Percentiles rank a stretch among this genome's conserved stretches.
These are phyloP conservation scores for Strigamia maritima DNA, from an alignment of 2,888 invertebrate species.

Conservation along the genomic window DNA sequence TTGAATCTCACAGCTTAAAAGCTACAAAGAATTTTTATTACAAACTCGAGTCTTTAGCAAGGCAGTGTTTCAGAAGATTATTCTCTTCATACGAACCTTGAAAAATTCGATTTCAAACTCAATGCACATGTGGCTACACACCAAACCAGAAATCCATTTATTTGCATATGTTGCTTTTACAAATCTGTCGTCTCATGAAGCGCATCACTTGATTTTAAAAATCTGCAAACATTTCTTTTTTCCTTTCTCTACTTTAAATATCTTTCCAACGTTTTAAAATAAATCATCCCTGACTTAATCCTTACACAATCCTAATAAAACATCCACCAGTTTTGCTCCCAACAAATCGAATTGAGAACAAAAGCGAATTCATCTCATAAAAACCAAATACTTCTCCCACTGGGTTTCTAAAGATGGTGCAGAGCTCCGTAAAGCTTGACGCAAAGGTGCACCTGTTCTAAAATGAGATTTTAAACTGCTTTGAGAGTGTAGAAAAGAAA, in stretches of 20 bases:
- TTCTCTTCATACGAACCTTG: conserved; percentile 31
- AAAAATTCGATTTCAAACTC: conserved; percentile 32
- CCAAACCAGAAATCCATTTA: conserved; percentile 29
- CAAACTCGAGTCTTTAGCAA: conserved; percentile 18
- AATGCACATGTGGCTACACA: conserved; percentile 30
- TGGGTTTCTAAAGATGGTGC: conserved; percentile 31
- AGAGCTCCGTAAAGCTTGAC: conserved; percentile 30
- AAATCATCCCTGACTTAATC: conserved; percentile 23
- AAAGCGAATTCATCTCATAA: conserved; percentile 27
- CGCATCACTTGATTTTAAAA: conserved; percentile 22
- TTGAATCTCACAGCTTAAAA: conserved; percentile 11
- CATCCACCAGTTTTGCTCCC: conserved; percentile 1
- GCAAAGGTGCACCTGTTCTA: conserved; percentile 28
- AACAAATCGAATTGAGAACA: conserved; percentile 34
- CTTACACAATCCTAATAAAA: background rate
- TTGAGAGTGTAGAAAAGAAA: conserved; percentile 5
- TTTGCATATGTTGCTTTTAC: conserved; percentile 22
- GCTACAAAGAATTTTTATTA: conserved; percentile 28
- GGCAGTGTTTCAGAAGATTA: conserved; percentile 17
- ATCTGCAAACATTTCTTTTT: background rate
- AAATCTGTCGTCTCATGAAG: conserved; percentile 15
- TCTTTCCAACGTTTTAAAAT: background rate
- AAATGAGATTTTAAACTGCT: conserved; percentile 36
- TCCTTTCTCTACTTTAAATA: background rate
- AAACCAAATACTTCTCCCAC: conserved; percentile 21